A percentile compares a stretch with the other conserved stretches of the same genome.
These are phyloP conservation scores for Conus betulinus DNA, from an alignment of 1,140 invertebrate species.

Conservation along the genomic window DNA sequence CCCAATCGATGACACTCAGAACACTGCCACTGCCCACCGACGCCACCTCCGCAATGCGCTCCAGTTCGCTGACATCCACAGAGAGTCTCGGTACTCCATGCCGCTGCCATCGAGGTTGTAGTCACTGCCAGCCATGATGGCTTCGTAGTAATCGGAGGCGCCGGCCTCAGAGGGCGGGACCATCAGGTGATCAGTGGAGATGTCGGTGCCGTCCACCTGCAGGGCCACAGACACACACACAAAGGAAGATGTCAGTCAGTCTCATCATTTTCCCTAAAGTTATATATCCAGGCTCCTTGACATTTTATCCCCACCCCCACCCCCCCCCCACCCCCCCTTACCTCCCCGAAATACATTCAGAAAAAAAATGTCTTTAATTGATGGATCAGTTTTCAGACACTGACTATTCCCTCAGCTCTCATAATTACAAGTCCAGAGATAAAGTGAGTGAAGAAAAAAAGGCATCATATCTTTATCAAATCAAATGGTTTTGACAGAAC, in stretches of 20 bases:
- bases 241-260: not conserved
- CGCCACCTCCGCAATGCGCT: conserved; percentile 64
- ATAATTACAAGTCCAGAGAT: not conserved
- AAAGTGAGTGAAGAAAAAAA: not conserved
- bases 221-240: too few relatives aligned
- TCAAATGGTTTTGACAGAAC: too few relatives aligned
- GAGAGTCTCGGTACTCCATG: conserved; percentile 62
- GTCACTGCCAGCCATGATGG: conserved; percentile 54
- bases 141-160: conserved; percentile 66
- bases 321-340: too few relatives aligned
- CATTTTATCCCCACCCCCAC: too few relatives aligned
- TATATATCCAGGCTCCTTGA: too few relatives aligned
- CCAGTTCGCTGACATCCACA: conserved; percentile 69
- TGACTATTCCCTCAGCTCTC: too few relatives aligned
- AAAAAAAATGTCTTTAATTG: too few relatives aligned
- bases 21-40: conserved; percentile 70
- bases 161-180: conserved; percentile 54
- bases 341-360: too few relatives aligned
- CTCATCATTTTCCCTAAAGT: too few relatives aligned
- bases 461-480: not conserved
- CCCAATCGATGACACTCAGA: conserved; percentile 73
- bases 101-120: not conserved
- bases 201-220: conserved; percentile 34
- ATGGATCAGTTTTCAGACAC: too few relatives aligned
- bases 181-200: conserved; percentile 38